Evolutionary conservation across 1,140 invertebrate species (phyloP).

Genomic region (Drosophila sproati): DNA sequence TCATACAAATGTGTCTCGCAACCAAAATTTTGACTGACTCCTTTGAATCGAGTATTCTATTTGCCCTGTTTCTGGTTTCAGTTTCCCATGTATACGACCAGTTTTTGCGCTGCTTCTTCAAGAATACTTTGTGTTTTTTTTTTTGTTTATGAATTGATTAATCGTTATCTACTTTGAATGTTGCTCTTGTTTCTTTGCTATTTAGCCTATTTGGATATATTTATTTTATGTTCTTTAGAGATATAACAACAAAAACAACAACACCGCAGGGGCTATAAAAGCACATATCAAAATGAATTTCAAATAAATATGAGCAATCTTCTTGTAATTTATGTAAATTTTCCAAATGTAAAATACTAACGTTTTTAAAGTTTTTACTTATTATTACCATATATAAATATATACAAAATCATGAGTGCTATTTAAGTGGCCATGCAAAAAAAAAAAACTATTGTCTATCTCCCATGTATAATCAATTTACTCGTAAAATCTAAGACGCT

Average conservation of each 20-base stretch:
- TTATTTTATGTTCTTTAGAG: constrained; percentile 59
- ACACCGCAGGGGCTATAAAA: constrained; percentile 69
- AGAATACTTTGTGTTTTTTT: constrained; percentile 33
- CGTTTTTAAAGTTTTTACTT: constrained; percentile 18
- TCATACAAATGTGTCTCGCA: background rate
- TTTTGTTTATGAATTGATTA: constrained; percentile 12
- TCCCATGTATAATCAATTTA: constrained; percentile 7
- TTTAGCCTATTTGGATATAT: constrained; percentile 65
- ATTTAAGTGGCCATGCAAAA: background rate
- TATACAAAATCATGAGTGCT: constrained; percentile 3
- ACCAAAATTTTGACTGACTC: background rate
- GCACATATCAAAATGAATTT: constrained; percentile 56
- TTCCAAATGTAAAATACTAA: constrained; percentile 59
- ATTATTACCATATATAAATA: constrained; percentile 20
- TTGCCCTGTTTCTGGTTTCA: constrained; percentile 8
- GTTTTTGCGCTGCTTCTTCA: constrained; percentile 28
- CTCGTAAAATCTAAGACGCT: constrained; percentile 5
- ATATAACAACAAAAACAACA: constrained; percentile 83
- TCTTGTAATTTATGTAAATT: constrained; percentile 48
- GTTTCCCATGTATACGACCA: constrained; percentile 22
- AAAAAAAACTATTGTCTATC: constrained; percentile 2
- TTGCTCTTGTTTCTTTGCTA: constrained; percentile 71
- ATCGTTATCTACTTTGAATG: constrained; percentile 48
- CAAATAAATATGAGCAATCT: constrained; percentile 35
- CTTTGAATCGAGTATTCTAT: constrained; percentile 6